These are phyloP conservation scores for Pangasius sanitwongsei DNA, from an alignment of 2,797 vertebrate genomes.

Conservation along the genomic window DNA sequence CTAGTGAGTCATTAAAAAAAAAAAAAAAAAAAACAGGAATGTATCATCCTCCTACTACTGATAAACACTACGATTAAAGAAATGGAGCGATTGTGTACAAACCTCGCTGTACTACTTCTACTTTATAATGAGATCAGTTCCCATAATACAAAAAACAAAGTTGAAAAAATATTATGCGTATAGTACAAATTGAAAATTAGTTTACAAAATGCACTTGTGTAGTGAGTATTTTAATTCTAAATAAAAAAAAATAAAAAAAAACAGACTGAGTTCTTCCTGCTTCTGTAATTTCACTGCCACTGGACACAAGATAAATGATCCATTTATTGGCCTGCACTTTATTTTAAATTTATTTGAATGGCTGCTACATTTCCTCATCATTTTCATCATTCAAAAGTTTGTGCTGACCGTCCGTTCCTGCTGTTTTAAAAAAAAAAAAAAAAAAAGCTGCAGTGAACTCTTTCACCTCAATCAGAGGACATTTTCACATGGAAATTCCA, in stretches of 20 bases:
- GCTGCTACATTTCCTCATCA: not conserved
- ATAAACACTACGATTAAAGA: not conserved
- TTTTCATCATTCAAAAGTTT: not conserved
- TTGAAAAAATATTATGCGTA: not conserved
- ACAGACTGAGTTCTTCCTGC: not conserved
- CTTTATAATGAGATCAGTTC: not conserved
- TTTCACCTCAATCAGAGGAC: slow-evolving; percentile 22
- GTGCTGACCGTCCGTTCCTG: not conserved
- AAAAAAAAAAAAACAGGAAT: not conserved
- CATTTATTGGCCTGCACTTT: not conserved
- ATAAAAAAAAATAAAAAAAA: not conserved
- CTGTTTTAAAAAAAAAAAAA: not conserved
- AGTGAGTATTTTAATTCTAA: not conserved
- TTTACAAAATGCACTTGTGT: not conserved
- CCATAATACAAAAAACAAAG: not conserved
- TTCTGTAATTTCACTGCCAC: not conserved
- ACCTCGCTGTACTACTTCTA: not conserved
- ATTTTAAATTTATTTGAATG: not conserved
- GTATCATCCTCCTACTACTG: not conserved
- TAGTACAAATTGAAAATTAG: not conserved
- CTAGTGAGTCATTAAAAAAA: too few relatives aligned
- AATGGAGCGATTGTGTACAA: not conserved
- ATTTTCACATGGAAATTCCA: not conserved
- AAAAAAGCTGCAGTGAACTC: not conserved
- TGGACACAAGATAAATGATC: not conserved